A percentile compares a stretch with the other conserved stretches of the same genome.
Conservation (phyloP, 2,113 vertebrate species). For the Odocoileus virginianus region DNA sequence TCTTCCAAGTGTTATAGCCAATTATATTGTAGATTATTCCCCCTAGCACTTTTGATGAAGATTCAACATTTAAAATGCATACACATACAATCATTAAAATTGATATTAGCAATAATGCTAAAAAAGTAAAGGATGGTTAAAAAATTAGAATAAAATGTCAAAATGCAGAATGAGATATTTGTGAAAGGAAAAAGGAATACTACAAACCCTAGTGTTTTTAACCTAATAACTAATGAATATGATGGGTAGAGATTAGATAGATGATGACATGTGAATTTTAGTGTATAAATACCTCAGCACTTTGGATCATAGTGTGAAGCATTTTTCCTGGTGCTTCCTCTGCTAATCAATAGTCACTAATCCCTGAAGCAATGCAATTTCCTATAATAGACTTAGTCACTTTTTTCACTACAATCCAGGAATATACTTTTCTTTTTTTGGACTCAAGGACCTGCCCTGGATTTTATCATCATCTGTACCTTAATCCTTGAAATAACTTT, state of each 20-base stretch:
- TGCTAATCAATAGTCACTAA: not conserved
- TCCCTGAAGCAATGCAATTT: not conserved
- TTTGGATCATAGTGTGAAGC: not conserved
- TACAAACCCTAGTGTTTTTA: not conserved
- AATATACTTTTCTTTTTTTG: not conserved
- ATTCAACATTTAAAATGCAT: not conserved
- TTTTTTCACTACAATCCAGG: not conserved
- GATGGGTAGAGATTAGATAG: not conserved
- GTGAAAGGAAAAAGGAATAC: not conserved
- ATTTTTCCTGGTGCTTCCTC: not conserved
- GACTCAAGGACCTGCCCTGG: not conserved
- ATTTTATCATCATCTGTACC: not conserved
- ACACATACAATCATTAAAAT: not conserved
- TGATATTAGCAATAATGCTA: not conserved
- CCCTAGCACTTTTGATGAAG: not conserved
- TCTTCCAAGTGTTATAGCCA: not conserved
- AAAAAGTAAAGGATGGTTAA: not conserved
- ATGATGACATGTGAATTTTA: not conserved
- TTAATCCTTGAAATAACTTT: not conserved
- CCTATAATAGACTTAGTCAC: not conserved
- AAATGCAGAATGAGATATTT: not conserved
- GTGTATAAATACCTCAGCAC: not conserved
- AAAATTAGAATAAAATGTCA: not conserved
- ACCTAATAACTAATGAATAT: not conserved
- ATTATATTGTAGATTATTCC: not conserved